phyloP scores from a whole-genome alignment of 2,888 invertebrate genomes.

The Drosophila longiperda region DNA sequence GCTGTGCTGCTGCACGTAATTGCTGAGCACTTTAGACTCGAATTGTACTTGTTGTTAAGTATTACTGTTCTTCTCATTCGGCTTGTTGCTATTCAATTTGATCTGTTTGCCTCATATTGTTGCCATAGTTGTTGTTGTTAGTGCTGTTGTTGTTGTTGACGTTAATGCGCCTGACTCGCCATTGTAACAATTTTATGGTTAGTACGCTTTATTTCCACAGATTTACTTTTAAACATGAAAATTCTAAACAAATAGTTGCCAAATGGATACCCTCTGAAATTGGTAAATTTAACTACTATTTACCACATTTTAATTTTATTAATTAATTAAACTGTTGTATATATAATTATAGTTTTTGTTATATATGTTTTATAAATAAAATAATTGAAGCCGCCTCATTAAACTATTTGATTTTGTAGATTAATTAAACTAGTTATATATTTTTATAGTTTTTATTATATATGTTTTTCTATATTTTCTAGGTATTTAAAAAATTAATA shows the following conservation, averaged over 20 bases:
- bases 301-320: neutral
- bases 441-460: neutral
- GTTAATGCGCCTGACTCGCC: constrained; percentile 54
- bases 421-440: neutral
- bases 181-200: constrained; percentile 72
- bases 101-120: constrained; percentile 36
- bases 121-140: constrained; percentile 3
- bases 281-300: neutral
- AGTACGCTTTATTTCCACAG: constrained; percentile 63
- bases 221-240: constrained; percentile 31
- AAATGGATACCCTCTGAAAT: neutral
- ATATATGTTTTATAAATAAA: neutral
- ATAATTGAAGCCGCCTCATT: too few species aligned
- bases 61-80: constrained; percentile 22
- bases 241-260: neutral
- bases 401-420: neutral
- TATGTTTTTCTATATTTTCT: neutral
- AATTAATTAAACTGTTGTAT: neutral
- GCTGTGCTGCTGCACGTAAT: constrained; percentile 20
- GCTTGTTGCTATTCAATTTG: constrained; percentile 38
- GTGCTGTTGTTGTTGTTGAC: constrained; percentile 34
- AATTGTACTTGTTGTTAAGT: constrained; percentile 26
- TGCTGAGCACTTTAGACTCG: constrained; percentile 30
- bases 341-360: neutral
- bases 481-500: neutral